Evolutionary conservation across 2,113 vertebrate genomes (phyloP).

Genomic region (Neofelis nebulosa): DNA sequence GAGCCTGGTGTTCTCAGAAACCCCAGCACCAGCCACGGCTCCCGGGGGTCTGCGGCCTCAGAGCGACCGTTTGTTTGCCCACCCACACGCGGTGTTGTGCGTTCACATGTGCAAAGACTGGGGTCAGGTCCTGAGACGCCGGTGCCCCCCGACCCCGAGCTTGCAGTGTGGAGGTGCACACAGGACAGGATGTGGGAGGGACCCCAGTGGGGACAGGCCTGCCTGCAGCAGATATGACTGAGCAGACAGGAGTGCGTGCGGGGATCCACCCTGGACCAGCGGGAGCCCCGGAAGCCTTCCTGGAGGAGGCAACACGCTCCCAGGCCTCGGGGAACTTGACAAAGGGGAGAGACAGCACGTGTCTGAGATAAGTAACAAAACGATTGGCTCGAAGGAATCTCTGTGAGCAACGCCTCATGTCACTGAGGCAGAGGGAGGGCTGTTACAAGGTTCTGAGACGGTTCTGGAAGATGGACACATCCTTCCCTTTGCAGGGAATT

Average conservation of each 20-base stretch:
- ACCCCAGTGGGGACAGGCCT: not conserved
- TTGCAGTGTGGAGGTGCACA: not conserved
- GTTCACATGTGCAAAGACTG: not conserved
- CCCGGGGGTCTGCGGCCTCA: not conserved
- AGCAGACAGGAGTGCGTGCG: rapidly evolving
- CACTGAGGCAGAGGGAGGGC: not conserved
- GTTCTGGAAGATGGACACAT: constrained; percentile 71
- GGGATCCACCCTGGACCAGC: not conserved
- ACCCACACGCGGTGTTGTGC: rapidly evolving
- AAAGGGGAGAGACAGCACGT: rapidly evolving
- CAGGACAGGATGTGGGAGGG: no score
- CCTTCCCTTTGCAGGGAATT: constrained; percentile 38
- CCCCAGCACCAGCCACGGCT: not conserved
- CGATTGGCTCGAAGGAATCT: not conserved
- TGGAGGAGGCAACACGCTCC: not conserved
- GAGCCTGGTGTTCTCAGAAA: not conserved
- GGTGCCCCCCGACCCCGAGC: rapidly evolving
- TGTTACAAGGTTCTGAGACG: constrained; percentile 15
- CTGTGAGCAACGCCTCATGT: rapidly evolving
- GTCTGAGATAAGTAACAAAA: not conserved
- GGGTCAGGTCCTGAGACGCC: not conserved
- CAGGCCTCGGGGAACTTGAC: not conserved
- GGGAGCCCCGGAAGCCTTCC: not conserved
- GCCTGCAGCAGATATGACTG: rapidly evolving
- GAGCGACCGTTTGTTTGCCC: rapidly evolving